These are phyloP conservation scores for Echeneis naucrates DNA, from an alignment of 2,797 vertebrate species.

Conservation along the genomic window DNA sequence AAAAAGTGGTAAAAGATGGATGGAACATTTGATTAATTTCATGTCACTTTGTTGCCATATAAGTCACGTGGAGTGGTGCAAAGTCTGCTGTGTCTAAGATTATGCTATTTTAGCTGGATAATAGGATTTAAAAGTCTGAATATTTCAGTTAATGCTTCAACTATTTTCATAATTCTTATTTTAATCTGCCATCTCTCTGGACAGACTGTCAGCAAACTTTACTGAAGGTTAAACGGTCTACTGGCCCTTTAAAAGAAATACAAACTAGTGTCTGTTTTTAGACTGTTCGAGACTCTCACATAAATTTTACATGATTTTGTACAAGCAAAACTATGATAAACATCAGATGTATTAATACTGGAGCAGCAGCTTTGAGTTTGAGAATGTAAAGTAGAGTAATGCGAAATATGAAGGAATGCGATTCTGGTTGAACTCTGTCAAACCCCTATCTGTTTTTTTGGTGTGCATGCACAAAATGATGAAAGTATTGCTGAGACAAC, in stretches of 20 bases:
- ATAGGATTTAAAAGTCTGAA: not conserved
- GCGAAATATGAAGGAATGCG: too few relatives aligned
- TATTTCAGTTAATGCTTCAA: not conserved
- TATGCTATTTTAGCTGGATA: not conserved
- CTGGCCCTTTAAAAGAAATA: too few relatives aligned
- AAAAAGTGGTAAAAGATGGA: too few relatives aligned
- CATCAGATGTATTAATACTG: not conserved
- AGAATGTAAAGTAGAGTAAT: not conserved
- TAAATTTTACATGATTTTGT: too few relatives aligned
- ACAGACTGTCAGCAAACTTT: not conserved
- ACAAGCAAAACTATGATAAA: too few relatives aligned
- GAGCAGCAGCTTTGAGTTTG: not conserved
- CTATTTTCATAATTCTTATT: not conserved
- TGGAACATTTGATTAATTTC: too few relatives aligned
- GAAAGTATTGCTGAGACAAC: slow-evolving; percentile 37
- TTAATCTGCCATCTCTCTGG: not conserved
- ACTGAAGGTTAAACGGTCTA: not conserved
- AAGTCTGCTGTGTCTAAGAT: not conserved
- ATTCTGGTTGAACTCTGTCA: not conserved
- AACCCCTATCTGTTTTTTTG: slow-evolving; percentile 5
- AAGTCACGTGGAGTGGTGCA: not conserved
- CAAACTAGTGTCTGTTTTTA: too few relatives aligned
- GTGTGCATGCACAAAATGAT: slow-evolving; percentile 27
- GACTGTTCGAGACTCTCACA: too few relatives aligned
- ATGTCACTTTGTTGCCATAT: not conserved